Conservation (phyloP, 92 coral and sea anemone species). For the Zoanthus sociatus region DNA sequence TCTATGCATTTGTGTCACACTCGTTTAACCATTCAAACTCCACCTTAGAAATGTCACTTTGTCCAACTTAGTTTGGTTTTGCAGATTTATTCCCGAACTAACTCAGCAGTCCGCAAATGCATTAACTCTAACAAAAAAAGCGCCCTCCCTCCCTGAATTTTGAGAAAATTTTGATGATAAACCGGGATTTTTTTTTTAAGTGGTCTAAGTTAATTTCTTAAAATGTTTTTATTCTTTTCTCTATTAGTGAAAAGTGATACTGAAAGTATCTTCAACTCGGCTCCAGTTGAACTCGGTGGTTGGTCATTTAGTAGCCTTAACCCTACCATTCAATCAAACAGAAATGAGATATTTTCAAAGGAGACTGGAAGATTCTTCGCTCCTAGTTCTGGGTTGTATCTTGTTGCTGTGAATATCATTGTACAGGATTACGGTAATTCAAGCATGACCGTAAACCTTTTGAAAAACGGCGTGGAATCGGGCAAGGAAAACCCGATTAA, state of each 20-base stretch:
- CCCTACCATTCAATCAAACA: not conserved
- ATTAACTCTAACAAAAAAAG: not conserved
- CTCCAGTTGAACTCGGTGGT: constrained; percentile 21
- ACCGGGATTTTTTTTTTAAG: too few relatives aligned
- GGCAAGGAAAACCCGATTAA: not conserved
- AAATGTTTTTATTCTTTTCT: not conserved
- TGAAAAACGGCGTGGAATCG: not conserved
- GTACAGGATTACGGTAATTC: constrained; percentile 15
- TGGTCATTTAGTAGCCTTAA: not conserved
- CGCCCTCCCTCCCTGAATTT: not conserved
- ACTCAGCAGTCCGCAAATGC: too few relatives aligned
- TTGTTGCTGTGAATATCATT: constrained; percentile 24
- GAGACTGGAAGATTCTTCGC: constrained; percentile 2
- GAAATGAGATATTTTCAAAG: not conserved
- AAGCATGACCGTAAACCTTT: not conserved
- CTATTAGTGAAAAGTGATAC: not conserved
- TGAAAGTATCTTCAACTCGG: not conserved
- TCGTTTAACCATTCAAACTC: too few relatives aligned
- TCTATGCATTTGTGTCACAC: too few relatives aligned
- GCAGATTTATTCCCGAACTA: too few relatives aligned
- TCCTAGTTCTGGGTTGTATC: constrained; percentile 1
- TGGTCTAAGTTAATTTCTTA: not conserved
- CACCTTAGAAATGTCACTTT: too few relatives aligned
- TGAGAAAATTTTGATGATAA: too few relatives aligned
- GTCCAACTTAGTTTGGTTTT: too few relatives aligned